A percentile compares a stretch with the other conserved stretches of the same genome.
Conservation (phyloP, 2,113 vertebrate genomes). For the Ailurus styani region DNA sequence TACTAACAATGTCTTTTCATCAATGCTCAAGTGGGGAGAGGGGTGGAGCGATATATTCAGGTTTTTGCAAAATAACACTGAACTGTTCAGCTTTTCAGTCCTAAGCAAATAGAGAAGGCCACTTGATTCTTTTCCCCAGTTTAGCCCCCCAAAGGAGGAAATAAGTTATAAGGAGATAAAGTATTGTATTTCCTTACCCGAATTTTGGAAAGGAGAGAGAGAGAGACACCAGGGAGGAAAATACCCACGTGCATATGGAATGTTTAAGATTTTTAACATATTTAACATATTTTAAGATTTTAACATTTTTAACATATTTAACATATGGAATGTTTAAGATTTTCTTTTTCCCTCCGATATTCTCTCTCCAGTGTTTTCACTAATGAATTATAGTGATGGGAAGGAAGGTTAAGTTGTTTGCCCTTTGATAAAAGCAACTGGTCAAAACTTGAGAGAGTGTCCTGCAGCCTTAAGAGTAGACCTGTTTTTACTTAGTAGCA, state of each 20-base stretch:
- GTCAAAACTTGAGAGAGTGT: background rate
- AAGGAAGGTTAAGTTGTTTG: background rate
- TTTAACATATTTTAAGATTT: too few relatives aligned
- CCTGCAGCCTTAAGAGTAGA: background rate
- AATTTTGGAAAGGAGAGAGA: conserved; percentile 5
- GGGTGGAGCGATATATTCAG: background rate
- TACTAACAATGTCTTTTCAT: conserved; percentile 1
- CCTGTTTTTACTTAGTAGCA: background rate
- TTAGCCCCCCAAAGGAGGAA: background rate
- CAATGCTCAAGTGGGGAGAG: background rate
- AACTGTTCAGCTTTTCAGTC: background rate
- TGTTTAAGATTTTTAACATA: background rate
- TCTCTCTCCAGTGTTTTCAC: background rate
- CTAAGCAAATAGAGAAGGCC: background rate
- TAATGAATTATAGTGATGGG: background rate
- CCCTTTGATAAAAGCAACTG: background rate
- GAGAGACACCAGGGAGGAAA: background rate
- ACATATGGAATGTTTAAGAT: background rate
- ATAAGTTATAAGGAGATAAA: background rate
- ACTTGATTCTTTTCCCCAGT: background rate
- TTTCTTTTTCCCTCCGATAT: background rate
- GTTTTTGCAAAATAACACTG: background rate
- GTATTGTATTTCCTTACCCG: background rate
- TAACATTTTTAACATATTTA: too few relatives aligned
- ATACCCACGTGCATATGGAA: background rate